Conservation (phyloP, 1,140 invertebrate species). For the Gryon sp. region DNA sequence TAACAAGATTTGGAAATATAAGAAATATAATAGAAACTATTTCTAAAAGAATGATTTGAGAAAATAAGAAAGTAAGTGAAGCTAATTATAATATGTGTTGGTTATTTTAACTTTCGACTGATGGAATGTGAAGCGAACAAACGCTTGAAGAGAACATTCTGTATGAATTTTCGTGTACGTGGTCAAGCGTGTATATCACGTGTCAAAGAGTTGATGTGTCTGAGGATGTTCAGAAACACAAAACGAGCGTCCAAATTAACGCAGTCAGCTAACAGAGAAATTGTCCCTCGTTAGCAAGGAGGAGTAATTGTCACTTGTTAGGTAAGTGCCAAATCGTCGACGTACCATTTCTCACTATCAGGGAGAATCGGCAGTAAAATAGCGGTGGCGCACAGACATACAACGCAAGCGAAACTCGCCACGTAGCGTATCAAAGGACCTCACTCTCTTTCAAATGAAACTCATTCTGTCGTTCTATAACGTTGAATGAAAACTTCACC, state of each 20-base stretch:
- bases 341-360: conserved; percentile 62
- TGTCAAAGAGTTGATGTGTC: conserved; percentile 13
- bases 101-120: too few relatives aligned
- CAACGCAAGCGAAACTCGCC: conserved; percentile 42
- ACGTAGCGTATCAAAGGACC: conserved; percentile 43
- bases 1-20: too few relatives aligned
- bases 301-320: conserved; percentile 78
- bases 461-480: conserved; percentile 32
- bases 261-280: conserved; percentile 33
- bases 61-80: too few relatives aligned
- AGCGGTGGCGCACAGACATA: conserved; percentile 43
- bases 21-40: too few relatives aligned
- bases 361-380: conserved; percentile 58
- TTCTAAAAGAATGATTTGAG: too few relatives aligned
- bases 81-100: too few relatives aligned
- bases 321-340: conserved; percentile 68
- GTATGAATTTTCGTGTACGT: too few relatives aligned
- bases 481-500: conserved; percentile 51
- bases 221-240: conserved; percentile 21
- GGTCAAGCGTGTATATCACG: conserved; percentile 23
- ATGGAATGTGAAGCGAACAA: too few relatives aligned
- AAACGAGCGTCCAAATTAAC: conserved; percentile 45
- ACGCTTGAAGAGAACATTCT: too few relatives aligned
- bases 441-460: conserved; percentile 41
- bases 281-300: conserved; percentile 71